A percentile compares a stretch with the other conserved stretches of the same genome.
phyloP scores from a whole-genome alignment of 2,888 invertebrate species.

The Meghimatium bilineatum region DNA sequence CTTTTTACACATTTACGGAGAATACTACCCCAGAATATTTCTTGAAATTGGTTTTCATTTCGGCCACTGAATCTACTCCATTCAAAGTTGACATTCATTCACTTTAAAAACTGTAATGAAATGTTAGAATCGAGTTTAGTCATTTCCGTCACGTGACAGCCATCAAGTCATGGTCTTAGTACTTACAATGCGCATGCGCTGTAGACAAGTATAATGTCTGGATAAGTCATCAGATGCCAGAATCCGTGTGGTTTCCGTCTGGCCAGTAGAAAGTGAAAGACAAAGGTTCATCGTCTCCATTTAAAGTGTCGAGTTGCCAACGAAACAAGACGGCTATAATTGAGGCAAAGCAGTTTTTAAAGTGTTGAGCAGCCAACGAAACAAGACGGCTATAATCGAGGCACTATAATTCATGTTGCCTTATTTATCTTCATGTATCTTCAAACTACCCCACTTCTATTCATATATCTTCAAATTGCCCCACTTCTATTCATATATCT shows the following conservation, averaged over 20 bases:
- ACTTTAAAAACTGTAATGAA: slow-evolving; percentile 8
- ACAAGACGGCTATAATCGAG: neutral
- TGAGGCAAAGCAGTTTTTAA: too few relatives aligned
- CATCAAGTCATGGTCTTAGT: slow-evolving; percentile 33
- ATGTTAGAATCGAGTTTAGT: neutral
- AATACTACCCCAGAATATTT: neutral
- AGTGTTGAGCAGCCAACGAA: neutral
- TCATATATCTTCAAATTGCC: too few relatives aligned
- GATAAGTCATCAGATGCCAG: slow-evolving; percentile 35
- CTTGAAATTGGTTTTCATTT: neutral
- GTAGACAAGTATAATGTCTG: slow-evolving; percentile 15
- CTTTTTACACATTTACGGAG: neutral
- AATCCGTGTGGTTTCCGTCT: slow-evolving; percentile 9
- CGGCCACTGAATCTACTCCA: neutral
- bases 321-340: neutral
- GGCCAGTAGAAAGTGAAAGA: neutral
- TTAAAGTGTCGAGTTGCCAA: neutral
- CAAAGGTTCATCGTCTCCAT: neutral
- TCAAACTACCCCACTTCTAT: too few relatives aligned
- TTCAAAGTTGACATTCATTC: neutral
- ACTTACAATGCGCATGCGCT: slow-evolving; percentile 17
- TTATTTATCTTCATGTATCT: too few relatives aligned
- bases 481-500: too few relatives aligned
- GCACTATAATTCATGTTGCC: too few relatives aligned
- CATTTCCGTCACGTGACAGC: slow-evolving; percentile 28